Base-by-base conservation (phyloP, 2,888 invertebrate species). In the Scelioninae gen. 2 region DNA sequence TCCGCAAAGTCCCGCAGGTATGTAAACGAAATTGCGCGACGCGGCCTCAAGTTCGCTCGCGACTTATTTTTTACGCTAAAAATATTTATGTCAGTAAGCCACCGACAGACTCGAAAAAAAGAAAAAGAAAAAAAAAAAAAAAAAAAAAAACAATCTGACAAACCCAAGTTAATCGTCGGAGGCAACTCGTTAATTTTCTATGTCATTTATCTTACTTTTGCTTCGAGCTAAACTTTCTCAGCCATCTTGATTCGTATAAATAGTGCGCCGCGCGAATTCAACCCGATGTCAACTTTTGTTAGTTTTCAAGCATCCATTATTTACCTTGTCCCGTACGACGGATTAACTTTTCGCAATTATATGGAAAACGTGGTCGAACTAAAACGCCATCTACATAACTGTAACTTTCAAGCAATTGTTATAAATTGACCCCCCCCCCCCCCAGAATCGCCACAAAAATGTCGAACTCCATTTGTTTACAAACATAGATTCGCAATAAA, bases 201-300 rank as follows among this genome's bases (percentile, higher is more conserved):
- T 43, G 50, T 58, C 67, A 67, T 67, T 67, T 58, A 58, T 67
- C 58, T 58, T 58, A 58, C 57, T 50, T 58, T 58, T 43, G 35
- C 67, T 43, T 25, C 58, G 9, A 43, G 15, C 50, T 43, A n/a
- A 58, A 58, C 67, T 67, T 67, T 67, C 58, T 28, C 57, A 57
- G 58, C 52, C 46, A 58, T 67, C 58, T 67, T 50, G 41, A 39
- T 45, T 67, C 35, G 33, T 52, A 52, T 50, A 67, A 67, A 67
- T 67, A 67, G 58, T 67, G 43, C 43, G 25, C 22, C 50, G 57
- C 50, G 50, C 25, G 18, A 33, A 46, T 57, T 31, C 55, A n/a
- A n/a, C 5, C 16, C 18, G 5, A 25, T 18, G 25, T 22, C 37
- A 18, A 35, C 35, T 35, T 46, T 46, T 35, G 13, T 46, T n/a